phyloP scores from a whole-genome alignment of 2,888 invertebrate genomes.

The Bembecia ichneumoniformis region DNA sequence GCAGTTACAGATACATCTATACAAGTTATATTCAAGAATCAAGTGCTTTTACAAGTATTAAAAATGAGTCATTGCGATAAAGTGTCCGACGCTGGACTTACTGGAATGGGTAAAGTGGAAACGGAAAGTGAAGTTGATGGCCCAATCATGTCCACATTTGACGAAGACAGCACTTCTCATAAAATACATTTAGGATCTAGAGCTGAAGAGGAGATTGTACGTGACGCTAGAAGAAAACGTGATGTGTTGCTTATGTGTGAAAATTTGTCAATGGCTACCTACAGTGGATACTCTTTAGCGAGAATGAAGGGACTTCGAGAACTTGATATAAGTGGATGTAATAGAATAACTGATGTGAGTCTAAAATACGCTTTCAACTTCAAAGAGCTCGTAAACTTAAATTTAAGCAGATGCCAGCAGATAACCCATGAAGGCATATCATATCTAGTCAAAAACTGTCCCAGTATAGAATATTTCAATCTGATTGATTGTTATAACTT shows the following conservation, averaged over 20 bases:
- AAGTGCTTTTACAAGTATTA: slow-evolving; percentile 71
- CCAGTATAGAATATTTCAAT: slow-evolving; percentile 78
- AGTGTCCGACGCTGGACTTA: slow-evolving; percentile 79
- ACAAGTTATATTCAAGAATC: slow-evolving; percentile 77
- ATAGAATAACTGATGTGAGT: slow-evolving; percentile 80
- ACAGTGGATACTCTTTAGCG: slow-evolving; percentile 67
- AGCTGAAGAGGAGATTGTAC: slow-evolving; percentile 79
- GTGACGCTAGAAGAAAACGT: slow-evolving; percentile 75
- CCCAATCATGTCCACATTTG: slow-evolving; percentile 41
- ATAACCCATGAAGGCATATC: slow-evolving; percentile 77
- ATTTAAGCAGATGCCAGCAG: slow-evolving; percentile 79
- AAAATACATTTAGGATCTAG: slow-evolving; percentile 75
- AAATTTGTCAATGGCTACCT: slow-evolving; percentile 49
- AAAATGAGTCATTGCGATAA: slow-evolving; percentile 77
- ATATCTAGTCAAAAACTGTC: slow-evolving; percentile 75
- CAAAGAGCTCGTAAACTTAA: slow-evolving; percentile 73
- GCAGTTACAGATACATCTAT: slow-evolving; percentile 79
- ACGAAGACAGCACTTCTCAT: slow-evolving; percentile 28
- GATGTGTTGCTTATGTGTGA: slow-evolving; percentile 76
- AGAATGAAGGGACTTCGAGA: slow-evolving; percentile 67
- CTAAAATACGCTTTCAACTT: slow-evolving; percentile 78
- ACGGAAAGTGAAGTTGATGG: slow-evolving; percentile 34
- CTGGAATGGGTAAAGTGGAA: slow-evolving; percentile 74
- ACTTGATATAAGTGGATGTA: slow-evolving; percentile 78
- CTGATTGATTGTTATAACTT: slow-evolving; percentile 78